phyloP scores from a whole-genome alignment of 2,888 invertebrate genomes.

The Rotaria socialis region DNA sequence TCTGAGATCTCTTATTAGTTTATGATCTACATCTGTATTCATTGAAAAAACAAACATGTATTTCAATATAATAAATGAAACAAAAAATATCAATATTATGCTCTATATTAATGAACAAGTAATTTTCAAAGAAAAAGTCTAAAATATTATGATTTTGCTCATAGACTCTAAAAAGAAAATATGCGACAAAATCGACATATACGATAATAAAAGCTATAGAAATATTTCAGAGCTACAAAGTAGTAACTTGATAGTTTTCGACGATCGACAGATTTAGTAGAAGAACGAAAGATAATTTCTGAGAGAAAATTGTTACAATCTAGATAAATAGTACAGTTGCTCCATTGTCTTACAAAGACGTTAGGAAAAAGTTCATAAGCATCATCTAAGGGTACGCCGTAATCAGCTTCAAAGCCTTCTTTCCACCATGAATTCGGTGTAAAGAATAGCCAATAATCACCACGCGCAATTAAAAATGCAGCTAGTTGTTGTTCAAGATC shows the following conservation, averaged over 20 bases:
- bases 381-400: neutral
- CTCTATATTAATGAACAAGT: too few species aligned
- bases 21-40: too few species aligned
- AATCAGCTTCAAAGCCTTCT: conserved; percentile 15
- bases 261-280: neutral
- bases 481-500: conserved; percentile 35
- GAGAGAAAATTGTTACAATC: conserved; percentile 30
- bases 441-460: conserved; percentile 28
- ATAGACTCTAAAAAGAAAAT: neutral
- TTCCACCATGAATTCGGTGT: conserved; percentile 33
- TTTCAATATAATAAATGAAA: too few species aligned
- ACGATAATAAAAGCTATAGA: neutral
- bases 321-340: conserved; percentile 20
- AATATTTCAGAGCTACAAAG: neutral
- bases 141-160: neutral
- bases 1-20: too few species aligned
- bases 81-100: too few species aligned
- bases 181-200: neutral
- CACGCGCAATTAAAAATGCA: conserved; percentile 19
- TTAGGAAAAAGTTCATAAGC: neutral
- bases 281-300: neutral
- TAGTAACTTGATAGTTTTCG: neutral
- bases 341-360: conserved; percentile 21
- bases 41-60: too few species aligned
- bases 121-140: too few species aligned